These are phyloP conservation scores for Zootoca vivipara DNA, from an alignment of 2,113 vertebrate species.

Conservation along the genomic window DNA sequence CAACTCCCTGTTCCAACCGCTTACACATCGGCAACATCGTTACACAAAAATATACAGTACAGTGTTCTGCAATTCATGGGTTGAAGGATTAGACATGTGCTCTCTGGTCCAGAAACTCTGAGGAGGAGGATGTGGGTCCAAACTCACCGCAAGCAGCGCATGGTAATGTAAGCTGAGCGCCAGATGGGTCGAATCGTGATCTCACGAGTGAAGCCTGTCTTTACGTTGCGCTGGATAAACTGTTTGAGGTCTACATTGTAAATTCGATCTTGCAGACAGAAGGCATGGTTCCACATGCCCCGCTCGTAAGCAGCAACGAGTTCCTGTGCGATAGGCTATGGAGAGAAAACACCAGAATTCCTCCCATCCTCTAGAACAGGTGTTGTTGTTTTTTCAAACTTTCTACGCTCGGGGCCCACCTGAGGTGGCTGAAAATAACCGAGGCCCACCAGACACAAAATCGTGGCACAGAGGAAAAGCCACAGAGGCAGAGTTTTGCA, in stretches of 20 bases:
- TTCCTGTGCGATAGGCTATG: neutral
- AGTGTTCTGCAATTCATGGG: neutral
- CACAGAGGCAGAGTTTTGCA: too few relatives aligned
- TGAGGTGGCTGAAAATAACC: too few relatives aligned
- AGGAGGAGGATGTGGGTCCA: neutral
- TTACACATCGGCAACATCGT: too few relatives aligned
- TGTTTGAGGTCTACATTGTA: neutral
- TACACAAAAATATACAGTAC: neutral
- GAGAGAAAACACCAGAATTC: neutral
- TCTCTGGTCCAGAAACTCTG: neutral
- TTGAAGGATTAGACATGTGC: neutral
- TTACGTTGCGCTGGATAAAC: neutral
- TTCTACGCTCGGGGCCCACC: too few relatives aligned
- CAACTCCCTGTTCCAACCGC: neutral
- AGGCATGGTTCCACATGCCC: neutral
- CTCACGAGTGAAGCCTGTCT: neutral
- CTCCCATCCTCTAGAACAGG: neutral
- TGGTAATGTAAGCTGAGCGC: neutral
- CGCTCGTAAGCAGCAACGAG: constrained; percentile 1
- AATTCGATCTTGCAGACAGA: neutral
- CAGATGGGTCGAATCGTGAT: neutral
- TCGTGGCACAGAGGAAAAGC: too few relatives aligned
- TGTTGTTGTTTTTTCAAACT: too few relatives aligned
- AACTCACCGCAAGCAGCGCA: neutral
- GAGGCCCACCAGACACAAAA: too few relatives aligned